phyloP scores from a whole-genome alignment of 2,888 invertebrate genomes.

The Nomada flava region DNA sequence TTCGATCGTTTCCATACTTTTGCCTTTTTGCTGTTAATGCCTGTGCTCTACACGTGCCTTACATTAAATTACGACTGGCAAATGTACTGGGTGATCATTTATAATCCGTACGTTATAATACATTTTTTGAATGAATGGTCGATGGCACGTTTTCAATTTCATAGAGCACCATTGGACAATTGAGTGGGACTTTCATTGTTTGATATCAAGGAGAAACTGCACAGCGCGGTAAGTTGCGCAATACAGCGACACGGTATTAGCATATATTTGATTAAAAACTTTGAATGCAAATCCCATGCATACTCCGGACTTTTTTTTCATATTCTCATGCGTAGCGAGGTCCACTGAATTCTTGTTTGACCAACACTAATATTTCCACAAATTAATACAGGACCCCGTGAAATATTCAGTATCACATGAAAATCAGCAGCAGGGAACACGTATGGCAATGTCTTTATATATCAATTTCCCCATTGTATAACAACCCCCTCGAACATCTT shows the following conservation, averaged over 20 bases:
- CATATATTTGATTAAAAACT: not conserved
- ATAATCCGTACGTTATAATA: not conserved
- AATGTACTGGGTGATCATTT: conserved; percentile 13
- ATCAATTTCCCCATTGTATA: not conserved
- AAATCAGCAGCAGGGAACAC: not conserved
- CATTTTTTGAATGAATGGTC: not conserved
- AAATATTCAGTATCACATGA: not conserved
- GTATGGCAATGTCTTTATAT: not conserved
- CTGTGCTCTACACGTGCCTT: conserved; percentile 46
- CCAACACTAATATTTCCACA: not conserved
- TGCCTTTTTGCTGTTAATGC: conserved; percentile 52
- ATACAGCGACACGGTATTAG: no score
- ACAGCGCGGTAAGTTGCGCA: no score
- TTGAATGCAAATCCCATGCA: not conserved
- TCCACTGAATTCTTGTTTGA: no score
- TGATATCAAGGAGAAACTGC: no score
- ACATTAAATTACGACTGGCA: conserved; percentile 40
- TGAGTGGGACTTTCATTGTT: not conserved
- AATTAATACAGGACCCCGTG: no score
- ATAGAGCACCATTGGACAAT: not conserved
- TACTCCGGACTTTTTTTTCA: not conserved
- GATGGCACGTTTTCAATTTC: no score
- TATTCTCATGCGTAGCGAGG: not conserved
- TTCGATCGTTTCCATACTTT: conserved; percentile 60
- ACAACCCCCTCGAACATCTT: not conserved